These are phyloP conservation scores for Allophyes oxyacanthae DNA, from an alignment of 2,888 invertebrate species.

Conservation along the genomic window DNA sequence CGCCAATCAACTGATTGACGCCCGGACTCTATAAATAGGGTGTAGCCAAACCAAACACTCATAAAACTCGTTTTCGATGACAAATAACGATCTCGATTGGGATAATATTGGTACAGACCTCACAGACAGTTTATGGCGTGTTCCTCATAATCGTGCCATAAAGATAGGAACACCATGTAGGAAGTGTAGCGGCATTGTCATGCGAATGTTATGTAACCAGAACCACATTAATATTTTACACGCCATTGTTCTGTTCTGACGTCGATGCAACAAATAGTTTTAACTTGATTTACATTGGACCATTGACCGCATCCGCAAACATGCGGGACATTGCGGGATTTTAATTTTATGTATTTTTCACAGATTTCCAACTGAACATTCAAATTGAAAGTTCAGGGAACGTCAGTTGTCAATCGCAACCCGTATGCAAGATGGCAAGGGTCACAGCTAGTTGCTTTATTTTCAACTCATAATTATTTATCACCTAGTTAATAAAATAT, in stretches of 20 bases:
- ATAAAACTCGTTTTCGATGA: conserved; percentile 15
- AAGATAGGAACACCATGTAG: conserved; percentile 35
- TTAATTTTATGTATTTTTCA: too few species aligned
- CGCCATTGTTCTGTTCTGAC: conserved; percentile 50
- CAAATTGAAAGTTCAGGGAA: too few species aligned
- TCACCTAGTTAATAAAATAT: too few species aligned
- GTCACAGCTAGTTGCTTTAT: too few species aligned
- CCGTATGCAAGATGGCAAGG: too few species aligned
- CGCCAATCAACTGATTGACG: conserved; percentile 39
- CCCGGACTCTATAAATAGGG: conserved; percentile 37
- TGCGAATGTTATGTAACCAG: conserved; percentile 59
- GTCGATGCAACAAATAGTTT: conserved; percentile 38
- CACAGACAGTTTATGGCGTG: conserved; percentile 57
- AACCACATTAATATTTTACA: conserved; percentile 54
- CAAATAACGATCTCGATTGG: conserved; percentile 38
- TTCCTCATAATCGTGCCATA: conserved; percentile 45
- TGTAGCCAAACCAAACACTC: conserved; percentile 15
- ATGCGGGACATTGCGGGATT: conserved; percentile 3
- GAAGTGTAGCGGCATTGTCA: conserved; percentile 43
- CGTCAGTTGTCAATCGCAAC: too few species aligned
- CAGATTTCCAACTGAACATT: too few species aligned
- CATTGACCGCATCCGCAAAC: conserved; percentile 33
- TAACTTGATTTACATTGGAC: conserved; percentile 40
- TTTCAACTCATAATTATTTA: too few species aligned
- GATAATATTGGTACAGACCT: conserved; percentile 66